Evolutionary conservation across 35 echinoderm and acorn worm species (phyloP).

Genomic region (Ptychodera flava): DNA sequence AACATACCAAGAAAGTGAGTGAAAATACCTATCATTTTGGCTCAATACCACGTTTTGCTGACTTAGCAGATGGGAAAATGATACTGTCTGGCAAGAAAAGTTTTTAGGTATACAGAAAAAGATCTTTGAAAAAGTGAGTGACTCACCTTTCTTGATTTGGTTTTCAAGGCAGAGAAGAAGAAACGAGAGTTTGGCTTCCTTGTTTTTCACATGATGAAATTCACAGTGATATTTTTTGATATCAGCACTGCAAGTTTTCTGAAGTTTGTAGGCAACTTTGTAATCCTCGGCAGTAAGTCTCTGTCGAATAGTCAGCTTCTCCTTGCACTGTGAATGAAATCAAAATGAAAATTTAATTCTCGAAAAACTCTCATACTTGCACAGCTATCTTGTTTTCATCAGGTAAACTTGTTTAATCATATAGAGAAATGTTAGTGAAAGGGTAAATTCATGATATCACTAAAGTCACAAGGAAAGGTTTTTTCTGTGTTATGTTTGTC

Average conservation of each 20-base stretch:
- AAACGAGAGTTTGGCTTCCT: constrained; percentile 45
- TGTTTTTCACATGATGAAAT: not conserved
- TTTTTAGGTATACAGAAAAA: too few relatives aligned
- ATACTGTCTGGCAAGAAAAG: too few relatives aligned
- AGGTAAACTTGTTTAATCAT: too few relatives aligned
- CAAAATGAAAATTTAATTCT: not conserved
- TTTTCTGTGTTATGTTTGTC: too few relatives aligned
- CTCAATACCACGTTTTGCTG: too few relatives aligned
- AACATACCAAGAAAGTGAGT: too few relatives aligned
- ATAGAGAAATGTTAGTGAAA: too few relatives aligned
- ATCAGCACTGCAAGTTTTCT: constrained; percentile 52
- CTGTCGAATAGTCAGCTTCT: constrained; percentile 63
- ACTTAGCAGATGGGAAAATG: too few relatives aligned
- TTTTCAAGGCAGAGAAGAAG: constrained; percentile 71
- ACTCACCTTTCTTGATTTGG: constrained; percentile 36
- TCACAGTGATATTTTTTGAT: constrained; percentile 46
- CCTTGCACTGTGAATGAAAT: constrained; percentile 54
- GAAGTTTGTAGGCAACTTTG: constrained; percentile 64
- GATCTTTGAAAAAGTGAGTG: too few relatives aligned
- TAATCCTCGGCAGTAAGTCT: constrained; percentile 55
- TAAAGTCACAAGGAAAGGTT: too few relatives aligned
- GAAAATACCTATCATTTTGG: too few relatives aligned
- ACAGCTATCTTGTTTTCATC: not conserved
- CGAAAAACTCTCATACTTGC: not conserved
- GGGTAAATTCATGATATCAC: too few relatives aligned